These are phyloP conservation scores for Lycorma delicatula DNA, from an alignment of 1,140 invertebrate genomes.

Conservation along the genomic window DNA sequence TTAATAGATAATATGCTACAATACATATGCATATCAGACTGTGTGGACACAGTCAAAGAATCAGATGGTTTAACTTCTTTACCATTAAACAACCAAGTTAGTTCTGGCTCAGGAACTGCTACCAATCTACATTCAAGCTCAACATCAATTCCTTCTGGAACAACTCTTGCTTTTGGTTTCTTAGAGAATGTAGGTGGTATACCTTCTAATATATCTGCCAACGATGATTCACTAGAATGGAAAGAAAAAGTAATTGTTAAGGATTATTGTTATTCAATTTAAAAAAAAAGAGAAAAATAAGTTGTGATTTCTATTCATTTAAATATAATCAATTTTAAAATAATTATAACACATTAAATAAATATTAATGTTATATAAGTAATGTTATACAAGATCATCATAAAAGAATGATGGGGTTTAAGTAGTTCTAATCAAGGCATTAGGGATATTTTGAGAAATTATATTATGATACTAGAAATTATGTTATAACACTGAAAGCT, in stretches of 20 bases:
- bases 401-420: too few species aligned
- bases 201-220: conserved; percentile 83
- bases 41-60: conserved; percentile 59
- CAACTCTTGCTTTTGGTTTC: conserved; percentile 73
- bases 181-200: conserved; percentile 88
- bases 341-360: too few species aligned
- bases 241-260: too few species aligned
- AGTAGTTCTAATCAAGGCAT: too few species aligned
- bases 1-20: conserved; percentile 70
- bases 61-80: conserved; percentile 57
- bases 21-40: conserved; percentile 86
- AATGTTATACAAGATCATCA: too few species aligned
- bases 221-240: conserved; percentile 64
- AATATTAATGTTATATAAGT: too few species aligned
- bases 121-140: conserved; percentile 76
- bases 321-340: not conserved
- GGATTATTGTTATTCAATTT: too few species aligned
- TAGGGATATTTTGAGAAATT: too few species aligned
- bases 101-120: conserved; percentile 82
- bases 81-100: conserved; percentile 72
- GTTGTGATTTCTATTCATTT: not conserved
- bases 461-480: too few species aligned
- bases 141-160: conserved; percentile 69
- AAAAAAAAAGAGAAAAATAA: conserved; percentile 19
- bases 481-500: too few species aligned